Evolutionary conservation across 2,888 invertebrate genomes (phyloP), one percentile per base, ranked within the genome.

Genomic region (Priocnemis perturbator): DNA sequence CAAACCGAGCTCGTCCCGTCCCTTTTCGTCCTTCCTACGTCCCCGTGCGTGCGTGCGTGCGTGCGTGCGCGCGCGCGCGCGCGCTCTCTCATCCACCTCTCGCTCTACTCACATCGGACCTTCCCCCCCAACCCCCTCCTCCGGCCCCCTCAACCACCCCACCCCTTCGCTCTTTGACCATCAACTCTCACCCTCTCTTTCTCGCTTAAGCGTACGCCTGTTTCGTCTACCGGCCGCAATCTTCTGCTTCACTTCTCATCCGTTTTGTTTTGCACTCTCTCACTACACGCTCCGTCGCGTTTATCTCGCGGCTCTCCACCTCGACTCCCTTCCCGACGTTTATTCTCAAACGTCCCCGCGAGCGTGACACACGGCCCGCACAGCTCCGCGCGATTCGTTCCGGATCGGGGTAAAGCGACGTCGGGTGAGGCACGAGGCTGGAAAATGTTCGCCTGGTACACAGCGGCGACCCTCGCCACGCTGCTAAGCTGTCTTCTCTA

Each of bases 371-470:
- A 19, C 19, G 47, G 47, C 47, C n/a, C n/a, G n/a, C n/a, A n/a
- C 11, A 17, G 11, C 15, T 47, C 47, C 17, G 20, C 20, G 52
- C 19, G 52, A 52, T 47, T 14, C 50, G 20, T 15, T n/a, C n/a
- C 20, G 17, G 47, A 19, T 50, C 50, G 50, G 50, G 19, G 20
- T 50, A 17, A 50, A 50, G 3, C 17, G 50, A 7, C 3, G 50
- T 50, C 50, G 50, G 50, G 20, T 19, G 20, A 50, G 50, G 17
- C 37, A 50, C 50, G 20, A 50, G 50, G 37, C 37, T 37, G 37
- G 37, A 73, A 74, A 71, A 83, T 83, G 79, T 74, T 80, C 62
- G 80, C 60, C 67, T 81, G 77, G 78, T 83, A 78, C 77, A 37
- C 37, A 3, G 70, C 66, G 52, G 67, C 74, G 60, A 77, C 64